Conservation (phyloP, 1,140 invertebrate genomes). For the Penaeus indicus region DNA sequence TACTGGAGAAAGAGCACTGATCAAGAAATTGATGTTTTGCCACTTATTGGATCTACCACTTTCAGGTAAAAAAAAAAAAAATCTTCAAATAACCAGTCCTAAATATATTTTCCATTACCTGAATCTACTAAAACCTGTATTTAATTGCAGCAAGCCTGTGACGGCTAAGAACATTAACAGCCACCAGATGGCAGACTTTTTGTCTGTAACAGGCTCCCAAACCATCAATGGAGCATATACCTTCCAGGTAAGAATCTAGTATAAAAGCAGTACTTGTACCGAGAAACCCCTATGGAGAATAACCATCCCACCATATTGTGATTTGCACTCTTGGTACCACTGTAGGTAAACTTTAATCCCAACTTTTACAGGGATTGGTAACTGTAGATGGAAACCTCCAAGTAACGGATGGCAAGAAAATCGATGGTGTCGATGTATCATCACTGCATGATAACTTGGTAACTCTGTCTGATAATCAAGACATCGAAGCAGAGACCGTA, state of each 20-base stretch:
- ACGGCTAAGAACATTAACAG: slow-evolving; percentile 15
- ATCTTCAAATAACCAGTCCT: too few relatives aligned
- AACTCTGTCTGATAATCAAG: slow-evolving; percentile 4
- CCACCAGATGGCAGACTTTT: not conserved
- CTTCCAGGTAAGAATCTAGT: slow-evolving; percentile 27
- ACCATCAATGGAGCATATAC: not conserved
- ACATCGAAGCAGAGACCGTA: slow-evolving; percentile 16
- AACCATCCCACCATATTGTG: too few relatives aligned
- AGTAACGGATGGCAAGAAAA: not conserved
- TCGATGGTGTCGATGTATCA: slow-evolving; percentile 32
- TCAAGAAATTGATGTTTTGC: not conserved
- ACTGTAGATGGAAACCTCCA: not conserved
- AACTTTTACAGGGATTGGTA: not conserved
- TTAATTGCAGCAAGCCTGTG: not conserved
- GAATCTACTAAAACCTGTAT: too few relatives aligned
- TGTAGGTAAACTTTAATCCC: too few relatives aligned
- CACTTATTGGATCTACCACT: not conserved
- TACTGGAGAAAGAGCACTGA: slow-evolving; percentile 35
- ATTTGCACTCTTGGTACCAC: too few relatives aligned
- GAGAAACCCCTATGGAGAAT: too few relatives aligned
- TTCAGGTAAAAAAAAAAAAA: slow-evolving; percentile 50
- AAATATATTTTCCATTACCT: too few relatives aligned
- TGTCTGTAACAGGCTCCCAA: not conserved
- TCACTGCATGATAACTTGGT: not conserved
- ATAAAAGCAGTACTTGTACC: not conserved